Conservation (phyloP, 2,888 invertebrate species). For the Agrotis segetum region DNA sequence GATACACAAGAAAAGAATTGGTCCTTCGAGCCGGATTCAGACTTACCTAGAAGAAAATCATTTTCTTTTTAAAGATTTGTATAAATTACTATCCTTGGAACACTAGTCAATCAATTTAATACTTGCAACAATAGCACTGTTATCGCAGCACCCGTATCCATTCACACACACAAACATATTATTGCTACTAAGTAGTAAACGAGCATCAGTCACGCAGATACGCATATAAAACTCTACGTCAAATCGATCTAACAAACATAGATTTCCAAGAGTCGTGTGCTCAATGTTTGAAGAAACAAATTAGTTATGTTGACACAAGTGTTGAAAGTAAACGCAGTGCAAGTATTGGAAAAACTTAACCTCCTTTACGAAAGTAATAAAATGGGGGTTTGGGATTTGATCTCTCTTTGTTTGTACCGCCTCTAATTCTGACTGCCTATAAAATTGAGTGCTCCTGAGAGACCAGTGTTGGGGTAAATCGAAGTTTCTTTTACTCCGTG, state of each 20-base stretch:
- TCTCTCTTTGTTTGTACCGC: background rate
- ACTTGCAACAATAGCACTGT: conserved; percentile 27
- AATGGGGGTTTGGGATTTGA: background rate
- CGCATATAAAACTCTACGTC: conserved; percentile 29
- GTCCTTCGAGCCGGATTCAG: conserved; percentile 18
- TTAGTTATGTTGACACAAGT: conserved; percentile 46
- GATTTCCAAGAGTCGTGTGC: conserved; percentile 35
- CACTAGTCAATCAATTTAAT: conserved; percentile 3
- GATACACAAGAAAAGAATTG: background rate
- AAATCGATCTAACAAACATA: conserved; percentile 51
- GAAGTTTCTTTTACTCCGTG: background rate
- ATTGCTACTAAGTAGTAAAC: conserved; percentile 29
- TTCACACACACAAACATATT: conserved; percentile 38
- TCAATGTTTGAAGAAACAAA: conserved; percentile 44
- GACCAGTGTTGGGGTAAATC: background rate
- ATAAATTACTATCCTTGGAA: conserved; percentile 19
- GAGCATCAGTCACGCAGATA: conserved; percentile 47
- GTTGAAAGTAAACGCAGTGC: conserved; percentile 31
- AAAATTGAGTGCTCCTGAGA: background rate
- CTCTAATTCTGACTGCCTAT: background rate
- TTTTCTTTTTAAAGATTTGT: background rate
- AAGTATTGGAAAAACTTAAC: conserved; percentile 19
- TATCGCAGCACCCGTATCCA: conserved; percentile 43
- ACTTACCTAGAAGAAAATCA: background rate
- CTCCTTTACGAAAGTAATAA: conserved; percentile 1